A percentile compares a stretch with the other conserved stretches of the same genome.
These are phyloP conservation scores for Calonectris borealis DNA, from an alignment of 2,113 vertebrate genomes.

Conservation along the genomic window DNA sequence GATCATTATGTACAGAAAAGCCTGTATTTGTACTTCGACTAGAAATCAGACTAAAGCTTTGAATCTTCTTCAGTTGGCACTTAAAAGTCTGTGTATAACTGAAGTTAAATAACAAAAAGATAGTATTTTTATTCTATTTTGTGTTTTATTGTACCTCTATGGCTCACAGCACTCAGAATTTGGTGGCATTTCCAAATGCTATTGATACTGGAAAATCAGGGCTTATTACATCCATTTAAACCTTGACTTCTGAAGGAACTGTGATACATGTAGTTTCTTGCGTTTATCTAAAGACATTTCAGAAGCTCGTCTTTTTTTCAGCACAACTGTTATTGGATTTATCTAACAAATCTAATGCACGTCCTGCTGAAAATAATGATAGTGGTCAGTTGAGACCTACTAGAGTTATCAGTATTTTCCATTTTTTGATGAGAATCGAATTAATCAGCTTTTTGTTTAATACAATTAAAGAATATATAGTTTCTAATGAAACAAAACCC, in stretches of 20 bases:
- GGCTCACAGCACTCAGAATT: neutral
- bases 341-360: neutral
- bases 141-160: neutral
- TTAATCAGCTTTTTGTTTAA: neutral
- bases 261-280: neutral
- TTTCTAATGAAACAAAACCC: neutral
- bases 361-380: neutral
- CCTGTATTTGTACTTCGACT: neutral
- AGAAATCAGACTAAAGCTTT: neutral
- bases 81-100: neutral
- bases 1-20: neutral
- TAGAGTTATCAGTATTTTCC: neutral
- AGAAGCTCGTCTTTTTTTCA: neutral
- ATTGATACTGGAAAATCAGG: neutral
- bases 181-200: neutral
- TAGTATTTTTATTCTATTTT: neutral
- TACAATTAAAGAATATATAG: neutral
- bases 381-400: neutral
- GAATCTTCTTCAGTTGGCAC: neutral
- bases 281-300: neutral
- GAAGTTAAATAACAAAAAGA: neutral
- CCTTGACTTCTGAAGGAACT: neutral
- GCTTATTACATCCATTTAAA: neutral
- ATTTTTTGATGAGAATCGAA: neutral
- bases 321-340: neutral